Base-by-base conservation (phyloP, 92 coral and sea anemone genomes). In the Palythoa grandis region DNA sequence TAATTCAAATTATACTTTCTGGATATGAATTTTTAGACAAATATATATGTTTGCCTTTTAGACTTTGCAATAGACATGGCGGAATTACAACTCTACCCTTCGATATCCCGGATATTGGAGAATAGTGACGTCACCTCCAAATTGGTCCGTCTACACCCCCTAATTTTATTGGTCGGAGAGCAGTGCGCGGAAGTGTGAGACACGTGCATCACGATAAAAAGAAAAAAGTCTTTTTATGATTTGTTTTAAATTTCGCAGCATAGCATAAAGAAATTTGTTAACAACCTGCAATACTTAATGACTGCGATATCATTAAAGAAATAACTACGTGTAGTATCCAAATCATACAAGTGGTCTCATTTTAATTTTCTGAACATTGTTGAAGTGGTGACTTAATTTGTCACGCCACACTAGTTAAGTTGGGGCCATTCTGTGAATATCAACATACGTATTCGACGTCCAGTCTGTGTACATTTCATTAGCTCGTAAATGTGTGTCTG, bases 51-150 rank as follows among this genome's bases (percentile, higher is more conserved):
- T 43, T 8, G 11, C 11, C 69, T 63, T 65, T 50, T 79, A 56
- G 74, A 89, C 89, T 61, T 70, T 72, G 78, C 52, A 76, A 89
- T 88, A 83, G 92, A 83, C 90, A 90, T 70, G 92, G 92, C 92
- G 88, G 88, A 82, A 90, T 84, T 82, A 9, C 70, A 56, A 63
- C 77, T 86, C 63, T 15, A 58, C 52, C 43, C 60, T 74, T 63
- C 5, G 48, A 87, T 74, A 73, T 76, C 90, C 92, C 92, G 92
- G 92, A 90, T 90, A 86, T 40, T 72, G 67, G 82, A 13, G 7
- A 13, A 29, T 19, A 23, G 72, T 89, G 92, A 89, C 89, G 92
- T 89, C 92, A 89, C 83, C 52, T 53, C 78, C 40, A 73, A 72
- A 79, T 39, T 86, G 69, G 74, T 60, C 85, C 57, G 74, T 80